Conservation (phyloP, 2,113 vertebrate genomes). For the Macaca nemestrina region DNA sequence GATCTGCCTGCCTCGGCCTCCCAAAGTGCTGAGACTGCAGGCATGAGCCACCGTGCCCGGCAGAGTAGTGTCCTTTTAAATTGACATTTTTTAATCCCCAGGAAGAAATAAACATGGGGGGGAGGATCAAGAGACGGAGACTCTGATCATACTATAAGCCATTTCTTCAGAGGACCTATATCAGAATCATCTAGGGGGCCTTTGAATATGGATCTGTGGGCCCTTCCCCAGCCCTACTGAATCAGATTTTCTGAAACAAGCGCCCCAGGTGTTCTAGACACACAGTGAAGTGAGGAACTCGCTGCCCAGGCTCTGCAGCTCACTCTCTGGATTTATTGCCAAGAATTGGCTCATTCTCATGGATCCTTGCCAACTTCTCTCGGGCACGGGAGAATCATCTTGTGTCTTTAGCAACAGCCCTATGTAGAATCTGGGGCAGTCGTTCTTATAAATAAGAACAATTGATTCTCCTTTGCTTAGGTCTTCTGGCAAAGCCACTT, state of each 20-base stretch:
- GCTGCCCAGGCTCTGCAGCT: not conserved
- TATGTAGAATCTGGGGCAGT: slow-evolving; percentile 2
- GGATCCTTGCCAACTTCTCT: not conserved
- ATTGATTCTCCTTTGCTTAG: not conserved
- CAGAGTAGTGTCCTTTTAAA: not conserved
- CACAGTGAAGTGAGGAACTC: not conserved
- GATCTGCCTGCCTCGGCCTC: not conserved
- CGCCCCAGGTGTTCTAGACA: not conserved
- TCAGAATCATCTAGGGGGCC: not conserved
- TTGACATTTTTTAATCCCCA: not conserved
- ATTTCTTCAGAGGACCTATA: not conserved
- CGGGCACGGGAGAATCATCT: not conserved
- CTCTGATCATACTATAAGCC: not conserved
- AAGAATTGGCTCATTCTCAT: not conserved
- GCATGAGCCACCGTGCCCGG: not conserved
- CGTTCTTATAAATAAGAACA: not conserved
- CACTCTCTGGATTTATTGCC: not conserved
- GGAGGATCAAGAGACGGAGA: not conserved
- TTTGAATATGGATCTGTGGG: not conserved
- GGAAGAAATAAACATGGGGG: not conserved
- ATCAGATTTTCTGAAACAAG: not conserved
- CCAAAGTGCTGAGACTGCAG: not conserved
- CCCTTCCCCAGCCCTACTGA: not conserved
- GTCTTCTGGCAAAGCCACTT: not conserved
- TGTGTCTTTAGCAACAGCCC: not conserved